These are phyloP conservation scores for Prionace glauca DNA, from an alignment of 2,797 vertebrate species.

Conservation along the genomic window DNA sequence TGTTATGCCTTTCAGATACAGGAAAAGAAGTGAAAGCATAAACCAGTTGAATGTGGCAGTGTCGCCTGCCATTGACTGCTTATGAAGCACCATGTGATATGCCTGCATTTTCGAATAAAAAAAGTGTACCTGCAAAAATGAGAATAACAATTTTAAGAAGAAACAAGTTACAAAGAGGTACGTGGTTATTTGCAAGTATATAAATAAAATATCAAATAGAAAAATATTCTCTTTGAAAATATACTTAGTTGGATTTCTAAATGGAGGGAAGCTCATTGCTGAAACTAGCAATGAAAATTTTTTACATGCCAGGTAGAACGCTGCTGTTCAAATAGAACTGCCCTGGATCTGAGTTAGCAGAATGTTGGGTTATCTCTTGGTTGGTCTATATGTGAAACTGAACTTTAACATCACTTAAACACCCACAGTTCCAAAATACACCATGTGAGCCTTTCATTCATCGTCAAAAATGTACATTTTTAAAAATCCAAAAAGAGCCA, in stretches of 20 bases:
- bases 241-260: conserved; percentile 28
- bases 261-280: background rate
- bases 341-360: background rate
- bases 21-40: conserved; percentile 64
- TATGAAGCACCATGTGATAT: conserved; percentile 43
- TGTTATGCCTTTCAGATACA: conserved; percentile 80
- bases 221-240: conserved; percentile 33
- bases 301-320: background rate
- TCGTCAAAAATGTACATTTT: background rate
- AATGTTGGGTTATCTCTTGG: conserved; percentile 18
- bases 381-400: conserved; percentile 28
- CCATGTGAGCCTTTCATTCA: background rate
- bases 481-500: background rate
- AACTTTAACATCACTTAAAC: background rate
- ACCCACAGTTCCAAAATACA: background rate
- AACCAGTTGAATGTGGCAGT: conserved; percentile 61
- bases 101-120: conserved; percentile 28
- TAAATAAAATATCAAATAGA: conserved; percentile 34
- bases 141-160: conserved; percentile 34
- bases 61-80: conserved; percentile 60
- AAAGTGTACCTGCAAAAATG: conserved; percentile 34
- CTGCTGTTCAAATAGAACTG: background rate
- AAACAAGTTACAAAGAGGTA: conserved; percentile 27
- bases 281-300: background rate
- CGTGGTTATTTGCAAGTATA: conserved; percentile 24